A percentile compares a stretch with the other conserved stretches of the same genome.
These are phyloP conservation scores for Apis mellifera DNA, from an alignment of 1,140 invertebrate species.

Conservation along the genomic window Amel_HAv3.1 CM009932.2:14249001-14249500, in stretches of 20 bases:
- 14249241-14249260: no score
- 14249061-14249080: slow-evolving; percentile 65
- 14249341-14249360: not conserved
- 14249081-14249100: slow-evolving; percentile 65
- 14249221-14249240: not conserved
- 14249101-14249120: slow-evolving; percentile 57
- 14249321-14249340: no score
- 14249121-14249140: slow-evolving; percentile 9
- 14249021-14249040: slow-evolving; percentile 67
- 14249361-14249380: not conserved
- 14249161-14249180: not conserved
- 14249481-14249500: not conserved
- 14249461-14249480: not conserved
- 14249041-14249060: slow-evolving; percentile 71
- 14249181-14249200: not conserved
- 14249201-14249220: no score
- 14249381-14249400: not conserved
- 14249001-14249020: slow-evolving; percentile 41
- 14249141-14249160: slow-evolving; percentile 40
- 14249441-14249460: not conserved
- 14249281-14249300: no score
- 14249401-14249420: not conserved
- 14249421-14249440: not conserved
- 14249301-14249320: no score
- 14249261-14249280: no score